phyloP scores from a whole-genome alignment of 2,888 invertebrate species.

The Mystacides longicornis region DNA sequence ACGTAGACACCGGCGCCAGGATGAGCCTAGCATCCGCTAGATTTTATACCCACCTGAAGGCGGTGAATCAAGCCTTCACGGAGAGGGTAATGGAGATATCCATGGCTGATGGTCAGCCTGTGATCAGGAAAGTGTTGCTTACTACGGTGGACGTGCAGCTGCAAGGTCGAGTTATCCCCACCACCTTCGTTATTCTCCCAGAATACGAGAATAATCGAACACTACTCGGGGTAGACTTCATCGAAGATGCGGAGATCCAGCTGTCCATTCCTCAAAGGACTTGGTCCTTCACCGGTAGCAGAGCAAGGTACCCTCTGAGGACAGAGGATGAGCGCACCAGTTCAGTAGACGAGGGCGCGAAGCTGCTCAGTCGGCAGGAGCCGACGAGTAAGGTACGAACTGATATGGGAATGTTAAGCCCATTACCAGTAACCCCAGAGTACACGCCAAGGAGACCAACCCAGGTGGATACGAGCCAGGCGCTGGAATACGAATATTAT shows the following conservation, averaged over 20 bases:
- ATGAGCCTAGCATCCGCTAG: neutral
- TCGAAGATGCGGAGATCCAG: conserved; percentile 27
- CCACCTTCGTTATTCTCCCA: conserved; percentile 27
- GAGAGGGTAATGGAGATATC: neutral
- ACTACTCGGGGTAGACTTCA: conserved; percentile 27
- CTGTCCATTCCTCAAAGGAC: conserved; percentile 27
- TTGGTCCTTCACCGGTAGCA: conserved; percentile 22
- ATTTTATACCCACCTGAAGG: neutral
- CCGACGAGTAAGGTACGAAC: neutral
- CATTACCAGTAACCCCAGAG: neutral
- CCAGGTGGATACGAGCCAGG: neutral
- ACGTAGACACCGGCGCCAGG: neutral
- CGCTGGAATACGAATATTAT: neutral
- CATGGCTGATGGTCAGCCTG: conserved; percentile 13
- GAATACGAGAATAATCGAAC: conserved; percentile 24
- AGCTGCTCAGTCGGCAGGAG: neutral
- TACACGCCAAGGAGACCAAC: neutral
- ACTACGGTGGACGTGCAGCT: conserved; percentile 13
- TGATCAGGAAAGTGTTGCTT: conserved; percentile 3
- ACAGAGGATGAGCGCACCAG: neutral
- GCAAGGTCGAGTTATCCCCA: conserved; percentile 14
- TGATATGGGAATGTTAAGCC: neutral
- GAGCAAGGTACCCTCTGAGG: neutral
- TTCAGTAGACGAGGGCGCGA: neutral
- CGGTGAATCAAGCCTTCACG: neutral